phyloP scores from a whole-genome alignment of 2,797 vertebrate genomes.

The Phoebastria nigripes region DNA sequence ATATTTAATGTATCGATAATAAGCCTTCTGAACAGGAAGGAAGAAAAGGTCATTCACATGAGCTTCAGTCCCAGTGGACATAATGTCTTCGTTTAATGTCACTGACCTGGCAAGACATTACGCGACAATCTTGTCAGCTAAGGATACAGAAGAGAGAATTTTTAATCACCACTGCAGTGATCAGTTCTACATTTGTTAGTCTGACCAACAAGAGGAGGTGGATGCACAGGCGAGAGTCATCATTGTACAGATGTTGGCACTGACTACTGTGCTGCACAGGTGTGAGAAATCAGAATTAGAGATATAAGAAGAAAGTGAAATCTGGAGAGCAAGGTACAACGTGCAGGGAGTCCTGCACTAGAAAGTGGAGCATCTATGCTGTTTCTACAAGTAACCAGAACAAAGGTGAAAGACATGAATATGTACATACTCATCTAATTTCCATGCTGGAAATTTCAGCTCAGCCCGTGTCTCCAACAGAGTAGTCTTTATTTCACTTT shows the following conservation, averaged over 20 bases:
- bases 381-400: background rate
- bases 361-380: rapidly evolving
- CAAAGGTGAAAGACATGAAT: background rate
- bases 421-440: background rate
- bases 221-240: background rate
- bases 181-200: background rate
- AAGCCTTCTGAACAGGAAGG: constrained; percentile 14
- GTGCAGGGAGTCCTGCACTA: background rate
- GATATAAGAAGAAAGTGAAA: background rate
- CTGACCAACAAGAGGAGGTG: background rate
- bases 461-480: background rate
- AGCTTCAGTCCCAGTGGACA: background rate
- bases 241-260: background rate
- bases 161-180: background rate
- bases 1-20: constrained; percentile 44
- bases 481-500: background rate
- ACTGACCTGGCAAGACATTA: background rate
- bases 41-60: constrained; percentile 24
- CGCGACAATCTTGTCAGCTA: background rate
- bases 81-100: constrained; percentile 23
- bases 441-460: background rate
- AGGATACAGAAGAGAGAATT: background rate
- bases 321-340: background rate
- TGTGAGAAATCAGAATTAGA: background rate
- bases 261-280: background rate